Percentiles rank a stretch among this genome's conserved stretches.
These are phyloP conservation scores for Pseudomyrmex cubaensis DNA, from an alignment of 1,140 invertebrate species.

Conservation along the genomic window DNA sequence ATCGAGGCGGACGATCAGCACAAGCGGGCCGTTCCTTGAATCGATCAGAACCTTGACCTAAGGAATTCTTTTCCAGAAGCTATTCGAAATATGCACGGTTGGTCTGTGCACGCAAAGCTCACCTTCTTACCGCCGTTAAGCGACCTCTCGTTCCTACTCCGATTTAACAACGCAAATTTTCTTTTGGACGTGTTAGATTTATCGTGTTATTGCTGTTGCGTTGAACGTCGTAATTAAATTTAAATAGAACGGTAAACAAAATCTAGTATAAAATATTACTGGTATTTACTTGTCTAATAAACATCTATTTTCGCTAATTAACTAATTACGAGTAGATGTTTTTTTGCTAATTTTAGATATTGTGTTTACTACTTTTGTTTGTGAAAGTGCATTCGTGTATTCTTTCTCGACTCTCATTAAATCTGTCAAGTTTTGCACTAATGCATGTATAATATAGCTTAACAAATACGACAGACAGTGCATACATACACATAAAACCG, in stretches of 20 bases:
- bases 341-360: background rate
- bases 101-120: background rate
- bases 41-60: conserved; percentile 28
- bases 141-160: too few relatives aligned
- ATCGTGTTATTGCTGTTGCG: too few relatives aligned
- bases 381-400: background rate
- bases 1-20: conserved; percentile 35
- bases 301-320: background rate
- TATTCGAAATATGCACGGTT: conserved; percentile 17
- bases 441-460: background rate
- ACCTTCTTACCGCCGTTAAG: background rate
- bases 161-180: background rate
- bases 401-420: background rate
- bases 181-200: background rate
- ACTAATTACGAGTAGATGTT: background rate
- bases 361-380: background rate
- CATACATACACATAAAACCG: too few relatives aligned
- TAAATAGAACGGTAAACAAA: background rate
- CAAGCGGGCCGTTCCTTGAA: conserved; percentile 24
- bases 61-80: conserved; percentile 15
- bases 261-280: background rate
- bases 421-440: background rate
- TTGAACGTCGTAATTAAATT: background rate
- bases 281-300: background rate
- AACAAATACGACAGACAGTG: background rate